Base-by-base conservation (phyloP, 2,113 vertebrate species). In the Hippocampus mohnikei region DNA sequence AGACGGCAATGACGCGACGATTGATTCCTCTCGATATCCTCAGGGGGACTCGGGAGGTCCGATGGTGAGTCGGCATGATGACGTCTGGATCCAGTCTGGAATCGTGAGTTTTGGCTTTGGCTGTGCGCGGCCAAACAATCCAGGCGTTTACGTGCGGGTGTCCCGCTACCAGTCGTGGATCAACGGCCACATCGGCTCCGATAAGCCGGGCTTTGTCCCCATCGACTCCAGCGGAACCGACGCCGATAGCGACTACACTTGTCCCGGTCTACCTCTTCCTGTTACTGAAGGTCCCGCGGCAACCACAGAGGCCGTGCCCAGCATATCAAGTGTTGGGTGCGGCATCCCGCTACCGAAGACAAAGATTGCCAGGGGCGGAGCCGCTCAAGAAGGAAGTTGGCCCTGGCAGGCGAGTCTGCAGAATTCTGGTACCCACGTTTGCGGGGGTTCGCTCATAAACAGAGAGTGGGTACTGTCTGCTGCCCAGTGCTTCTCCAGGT, bases 11-110 rank as follows among this genome's bases (percentile, higher is more conserved):
- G 33, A 37, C 5, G 33, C 33, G 33, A 37, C 6, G 33, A 37
- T 5, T 0, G 33, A 37, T 37, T 37, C 33, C 33, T 37, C 33
- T 37, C 33, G 33, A 37, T 16, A 2, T 27, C 42, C 11, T 50
- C 18, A 67, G 94, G 94, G 94, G 56, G 94, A 96, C 52, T 95
- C 94, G 2, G 94, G 95, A 42, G 94, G 95, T 73, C 94, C 94
- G 27, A 75, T 97, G 78, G 92, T 95, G 78, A 90, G 74, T 79
- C 82, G 85, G 77, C 88, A 92, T 78, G 85, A 85, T 74, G 88
- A 77, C 69, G 6, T 41, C 23, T 96, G 94, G 94, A 83, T 95
- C 77, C 94, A 94, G 74, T 91, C 89, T 77, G 95, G 94, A 77
- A 87, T 95, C 66, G 33, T 37, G 33, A 37, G 33, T 37, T 33